Base-by-base conservation (phyloP, 2,113 vertebrate species). In the Suricata suricatta region DNA sequence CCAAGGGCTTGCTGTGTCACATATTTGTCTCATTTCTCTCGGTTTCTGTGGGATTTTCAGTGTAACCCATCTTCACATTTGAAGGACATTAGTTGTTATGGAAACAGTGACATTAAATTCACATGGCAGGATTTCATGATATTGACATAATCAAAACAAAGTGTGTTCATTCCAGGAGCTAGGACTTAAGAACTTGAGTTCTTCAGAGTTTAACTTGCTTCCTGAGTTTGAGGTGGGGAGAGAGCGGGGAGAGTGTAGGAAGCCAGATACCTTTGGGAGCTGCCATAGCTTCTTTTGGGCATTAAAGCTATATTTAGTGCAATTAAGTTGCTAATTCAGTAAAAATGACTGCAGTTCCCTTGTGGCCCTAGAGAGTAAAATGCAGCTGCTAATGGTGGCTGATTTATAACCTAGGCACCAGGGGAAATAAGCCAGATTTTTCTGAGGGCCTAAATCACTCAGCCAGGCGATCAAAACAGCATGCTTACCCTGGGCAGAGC, bases 261-360 rank as follows among this genome's bases (percentile, higher is more conserved):
- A 95, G 92, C 85, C 81, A 92, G 97, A 96, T 94, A 90, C 72
- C 85, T 87, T 93, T 90, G 97, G 96, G 93, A 97, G 81, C 63
- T 83, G 88, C 84, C 44, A 79, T 72, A 85, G 95, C 72, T 94
- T 97, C 91, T 95, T 88, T 35, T 68, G 47, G 66, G 50, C 63
- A 82, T 74, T 79, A 80, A 66, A 63, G 44, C 79, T 94, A 83
- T 88, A 90, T 95, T 97, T 95, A 92, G 90, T 85, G 72, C 92
- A 96, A 97, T 98, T 95, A 97, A 98, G 72, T 90, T 95, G 80
- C 95, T 96, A 98, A 97, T 97, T 97, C 93, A 88, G 92, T 96
- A 85, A 97, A 97, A 95, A 80, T 4, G 19, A 54, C 82, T 77
- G 92, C 35, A 88, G 96, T 80, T 96, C 80, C 96, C 96, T 88